Evolutionary conservation across 2,888 invertebrate species (phyloP).

Genomic region (Holacanthella duospinosa): DNA sequence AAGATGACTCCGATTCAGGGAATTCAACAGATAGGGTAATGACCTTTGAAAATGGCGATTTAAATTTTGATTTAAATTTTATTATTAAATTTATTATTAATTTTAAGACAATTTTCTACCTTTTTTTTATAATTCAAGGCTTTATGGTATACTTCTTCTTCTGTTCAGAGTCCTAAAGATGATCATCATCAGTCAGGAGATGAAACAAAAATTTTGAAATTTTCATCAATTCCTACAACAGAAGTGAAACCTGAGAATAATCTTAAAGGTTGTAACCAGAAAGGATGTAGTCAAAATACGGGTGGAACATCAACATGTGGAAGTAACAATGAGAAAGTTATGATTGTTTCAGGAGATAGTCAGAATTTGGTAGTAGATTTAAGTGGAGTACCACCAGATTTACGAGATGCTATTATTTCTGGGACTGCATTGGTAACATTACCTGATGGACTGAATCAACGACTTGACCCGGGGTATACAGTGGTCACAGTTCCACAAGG

Average conservation of each 20-base stretch:
- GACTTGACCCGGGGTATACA: constrained; percentile 33
- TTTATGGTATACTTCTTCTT: too few species aligned
- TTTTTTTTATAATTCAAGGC: too few species aligned
- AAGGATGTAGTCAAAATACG: not conserved
- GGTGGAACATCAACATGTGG: not conserved
- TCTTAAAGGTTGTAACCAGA: too few species aligned
- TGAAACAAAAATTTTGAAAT: not conserved
- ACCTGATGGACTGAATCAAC: constrained; percentile 29
- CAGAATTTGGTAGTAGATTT: constrained; percentile 37
- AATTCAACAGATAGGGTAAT: constrained; percentile 34
- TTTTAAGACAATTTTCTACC: too few species aligned
- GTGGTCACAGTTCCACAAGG: constrained; percentile 30
- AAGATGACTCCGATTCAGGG: constrained; percentile 35
- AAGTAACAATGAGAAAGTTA: constrained; percentile 28
- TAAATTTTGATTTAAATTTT: not conserved
- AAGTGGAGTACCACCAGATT: constrained; percentile 28
- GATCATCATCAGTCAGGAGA: not conserved
- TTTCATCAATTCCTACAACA: not conserved
- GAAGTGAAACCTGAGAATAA: not conserved
- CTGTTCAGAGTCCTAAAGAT: not conserved
- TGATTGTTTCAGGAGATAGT: constrained; percentile 37
- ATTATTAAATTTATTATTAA: too few species aligned
- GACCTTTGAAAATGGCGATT: not conserved
- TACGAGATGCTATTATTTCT: constrained; percentile 35
- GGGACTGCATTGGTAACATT: constrained; percentile 35